These are phyloP conservation scores for Galaxias olidus DNA, from an alignment of 2,797 vertebrate genomes.

Conservation along the genomic window DNA sequence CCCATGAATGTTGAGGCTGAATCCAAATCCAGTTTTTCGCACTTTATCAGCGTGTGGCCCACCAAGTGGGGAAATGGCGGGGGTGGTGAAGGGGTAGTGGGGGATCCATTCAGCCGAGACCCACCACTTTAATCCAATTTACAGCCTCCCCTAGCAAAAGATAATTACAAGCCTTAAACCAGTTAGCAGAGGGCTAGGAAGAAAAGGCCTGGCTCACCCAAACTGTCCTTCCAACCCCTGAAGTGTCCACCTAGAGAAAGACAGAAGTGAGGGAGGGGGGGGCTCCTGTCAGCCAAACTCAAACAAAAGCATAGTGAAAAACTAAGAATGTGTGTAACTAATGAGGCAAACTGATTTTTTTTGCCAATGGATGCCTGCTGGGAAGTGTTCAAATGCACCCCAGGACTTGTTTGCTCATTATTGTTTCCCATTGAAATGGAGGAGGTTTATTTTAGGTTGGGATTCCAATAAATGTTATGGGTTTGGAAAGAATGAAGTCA, in stretches of 20 bases:
- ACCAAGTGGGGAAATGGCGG: conserved; percentile 89
- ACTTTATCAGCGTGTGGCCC: conserved; percentile 92
- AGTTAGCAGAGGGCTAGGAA: conserved; percentile 73
- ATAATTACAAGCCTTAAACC: conserved; percentile 95
- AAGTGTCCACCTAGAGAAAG: conserved; percentile 70
- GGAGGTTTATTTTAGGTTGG: conserved; percentile 67
- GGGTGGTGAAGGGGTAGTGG: conserved; percentile 30
- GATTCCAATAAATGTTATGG: conserved; percentile 38
- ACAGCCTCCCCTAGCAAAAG: conserved; percentile 91
- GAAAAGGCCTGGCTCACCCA: conserved; percentile 76
- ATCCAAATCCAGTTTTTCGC: conserved; percentile 92
- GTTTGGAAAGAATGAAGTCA: too few relatives aligned
- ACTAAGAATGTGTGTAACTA: conserved; percentile 80
- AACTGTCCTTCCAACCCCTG: conserved; percentile 74
- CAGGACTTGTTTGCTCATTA: conserved; percentile 64
- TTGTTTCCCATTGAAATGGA: conserved; percentile 56
- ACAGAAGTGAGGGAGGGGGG: conserved; percentile 40
- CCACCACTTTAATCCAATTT: conserved; percentile 97
- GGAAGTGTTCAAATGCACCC: conserved; percentile 65
- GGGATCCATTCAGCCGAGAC: conserved; percentile 87
- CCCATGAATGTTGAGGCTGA: conserved; percentile 89
- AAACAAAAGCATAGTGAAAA: conserved; percentile 79
- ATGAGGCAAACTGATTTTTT: conserved; percentile 78
- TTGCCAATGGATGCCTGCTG: conserved; percentile 68
- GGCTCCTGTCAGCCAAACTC: conserved; percentile 73